Conservation (phyloP, 2,113 vertebrate genomes). For the Hucho hucho region DNA sequence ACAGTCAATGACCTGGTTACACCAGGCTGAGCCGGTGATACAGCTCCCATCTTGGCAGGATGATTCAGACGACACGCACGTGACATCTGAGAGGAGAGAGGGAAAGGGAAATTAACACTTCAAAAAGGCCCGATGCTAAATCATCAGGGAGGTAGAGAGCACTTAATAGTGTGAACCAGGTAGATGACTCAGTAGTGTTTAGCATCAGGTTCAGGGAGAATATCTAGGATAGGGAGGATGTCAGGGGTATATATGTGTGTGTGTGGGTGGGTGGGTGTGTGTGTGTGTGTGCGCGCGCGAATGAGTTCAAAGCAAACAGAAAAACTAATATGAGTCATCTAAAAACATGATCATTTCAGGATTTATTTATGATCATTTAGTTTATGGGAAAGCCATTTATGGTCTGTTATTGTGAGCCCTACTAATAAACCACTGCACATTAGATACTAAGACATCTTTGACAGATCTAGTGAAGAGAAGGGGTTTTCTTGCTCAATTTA, state of each 20-base stretch:
- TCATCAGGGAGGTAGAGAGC: conserved; percentile 1
- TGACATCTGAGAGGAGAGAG: conserved; percentile 73
- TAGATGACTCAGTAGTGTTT: not conserved
- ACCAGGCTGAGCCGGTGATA: conserved; percentile 83
- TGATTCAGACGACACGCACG: conserved; percentile 84
- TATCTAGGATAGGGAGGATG: not conserved
- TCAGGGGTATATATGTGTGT: not conserved
- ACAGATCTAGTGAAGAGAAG: not conserved
- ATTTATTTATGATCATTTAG: not conserved
- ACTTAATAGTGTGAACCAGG: conserved; percentile 22
- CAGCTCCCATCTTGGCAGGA: conserved; percentile 88
- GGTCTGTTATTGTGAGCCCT: not conserved
- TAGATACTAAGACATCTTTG: not conserved
- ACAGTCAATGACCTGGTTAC: conserved; percentile 96
- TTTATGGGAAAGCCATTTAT: not conserved
- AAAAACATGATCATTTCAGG: not conserved
- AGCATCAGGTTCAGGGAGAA: too few species aligned
- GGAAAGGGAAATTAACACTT: conserved; percentile 54
- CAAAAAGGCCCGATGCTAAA: conserved; percentile 29
- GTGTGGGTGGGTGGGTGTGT: not conserved
- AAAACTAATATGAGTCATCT: not conserved
- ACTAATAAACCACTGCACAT: not conserved
- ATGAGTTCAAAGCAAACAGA: too few species aligned
- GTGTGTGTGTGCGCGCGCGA: not conserved
- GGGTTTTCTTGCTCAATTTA: conserved; percentile 6